Conservation (phyloP, 2,888 invertebrate species). For the Eupeodes luniger region DNA sequence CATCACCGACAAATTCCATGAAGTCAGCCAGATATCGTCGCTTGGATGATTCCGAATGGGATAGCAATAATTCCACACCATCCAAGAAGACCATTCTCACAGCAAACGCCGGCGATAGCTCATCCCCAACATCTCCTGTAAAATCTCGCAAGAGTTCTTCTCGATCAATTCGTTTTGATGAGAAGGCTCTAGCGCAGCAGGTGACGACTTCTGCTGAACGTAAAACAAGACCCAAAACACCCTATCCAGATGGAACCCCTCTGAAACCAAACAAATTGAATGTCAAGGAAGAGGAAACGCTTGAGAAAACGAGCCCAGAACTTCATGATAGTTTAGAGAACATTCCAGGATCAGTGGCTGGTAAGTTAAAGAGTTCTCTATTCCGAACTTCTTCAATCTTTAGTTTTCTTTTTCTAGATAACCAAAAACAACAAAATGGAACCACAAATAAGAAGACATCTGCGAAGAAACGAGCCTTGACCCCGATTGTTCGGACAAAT, state of each 20-base stretch:
- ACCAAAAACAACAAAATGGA: slow-evolving; percentile 14
- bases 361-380: background rate
- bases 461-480: slow-evolving; percentile 60
- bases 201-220: slow-evolving; percentile 76
- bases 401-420: slow-evolving; percentile 35
- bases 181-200: slow-evolving; percentile 68
- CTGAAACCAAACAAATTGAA: slow-evolving; percentile 78
- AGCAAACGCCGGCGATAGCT: slow-evolving; percentile 65
- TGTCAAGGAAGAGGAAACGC: slow-evolving; percentile 79
- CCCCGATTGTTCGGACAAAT: slow-evolving; percentile 52
- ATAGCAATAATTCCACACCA: slow-evolving; percentile 65
- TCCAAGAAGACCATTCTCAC: slow-evolving; percentile 68
- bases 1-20: slow-evolving; percentile 60
- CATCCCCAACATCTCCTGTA: slow-evolving; percentile 78
- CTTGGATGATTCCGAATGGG: slow-evolving; percentile 61
- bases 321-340: slow-evolving; percentile 80
- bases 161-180: slow-evolving; percentile 78
- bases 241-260: slow-evolving; percentile 81
- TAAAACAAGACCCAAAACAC: slow-evolving; percentile 81
- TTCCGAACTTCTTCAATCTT: background rate
- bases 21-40: slow-evolving; percentile 53
- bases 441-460: slow-evolving; percentile 53
- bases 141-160: slow-evolving; percentile 77
- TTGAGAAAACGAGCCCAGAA: slow-evolving; percentile 80
- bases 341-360: slow-evolving; percentile 75